Evolutionary conservation across 2,113 vertebrate genomes (phyloP).

Genomic region (Canis aureus): DNA sequence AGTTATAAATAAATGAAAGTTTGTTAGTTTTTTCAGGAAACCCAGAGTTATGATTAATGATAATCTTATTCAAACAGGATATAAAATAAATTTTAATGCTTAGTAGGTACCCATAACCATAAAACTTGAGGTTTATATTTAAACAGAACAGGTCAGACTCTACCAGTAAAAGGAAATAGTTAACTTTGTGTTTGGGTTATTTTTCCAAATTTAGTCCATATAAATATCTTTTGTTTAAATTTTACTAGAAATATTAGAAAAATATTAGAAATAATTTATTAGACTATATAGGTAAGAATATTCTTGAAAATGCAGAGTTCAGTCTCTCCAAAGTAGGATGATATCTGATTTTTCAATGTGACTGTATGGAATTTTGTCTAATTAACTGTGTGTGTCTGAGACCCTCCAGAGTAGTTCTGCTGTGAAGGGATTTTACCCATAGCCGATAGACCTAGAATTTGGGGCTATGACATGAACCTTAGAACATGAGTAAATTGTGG

Average conservation of each 20-base stretch:
- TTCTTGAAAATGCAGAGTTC: neutral
- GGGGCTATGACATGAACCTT: neutral
- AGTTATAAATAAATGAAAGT: neutral
- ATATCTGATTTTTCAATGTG: neutral
- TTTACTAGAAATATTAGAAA: constrained; percentile 9
- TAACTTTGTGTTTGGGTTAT: neutral
- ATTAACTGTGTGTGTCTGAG: neutral
- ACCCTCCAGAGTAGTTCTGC: neutral
- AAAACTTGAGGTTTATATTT: constrained; percentile 15
- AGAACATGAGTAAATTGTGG: neutral
- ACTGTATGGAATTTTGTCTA: neutral
- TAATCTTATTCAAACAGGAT: neutral
- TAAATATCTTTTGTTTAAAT: neutral
- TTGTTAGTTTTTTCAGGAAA: neutral
- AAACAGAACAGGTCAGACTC: constrained; percentile 14
- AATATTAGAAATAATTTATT: neutral
- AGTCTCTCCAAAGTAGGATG: neutral
- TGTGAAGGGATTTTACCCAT: neutral
- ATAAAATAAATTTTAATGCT: neutral
- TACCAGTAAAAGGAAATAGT: neutral
- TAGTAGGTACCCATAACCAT: neutral
- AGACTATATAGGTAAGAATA: neutral
- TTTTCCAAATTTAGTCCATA: neutral
- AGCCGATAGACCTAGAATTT: neutral
- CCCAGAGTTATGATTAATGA: neutral